Evolutionary conservation across 2,797 vertebrate genomes (phyloP), one percentile per base, ranked within the genome.

Genomic region (Salarias fasciatus): DNA sequence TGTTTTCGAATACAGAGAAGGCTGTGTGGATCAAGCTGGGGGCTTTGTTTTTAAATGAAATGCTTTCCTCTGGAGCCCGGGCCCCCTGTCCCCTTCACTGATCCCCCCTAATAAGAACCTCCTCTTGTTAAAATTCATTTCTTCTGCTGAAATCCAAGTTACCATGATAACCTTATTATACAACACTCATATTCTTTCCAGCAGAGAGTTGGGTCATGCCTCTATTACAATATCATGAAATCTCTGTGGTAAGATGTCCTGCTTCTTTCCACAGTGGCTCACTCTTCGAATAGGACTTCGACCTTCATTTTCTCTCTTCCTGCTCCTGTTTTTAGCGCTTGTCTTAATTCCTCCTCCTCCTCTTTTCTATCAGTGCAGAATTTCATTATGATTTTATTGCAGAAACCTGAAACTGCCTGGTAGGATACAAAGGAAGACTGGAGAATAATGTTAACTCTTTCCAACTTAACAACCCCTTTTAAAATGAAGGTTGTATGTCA

Each of bases 291-390:
- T 53, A 46, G 50, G 76, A 87, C 85, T 69, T 57, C 80, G 77
- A 75, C 65, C 79, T 58, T 88, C 48, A 70, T 87, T 80, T 77
- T 80, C 61, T 71, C 46, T 77, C 62, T 72, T 71, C 64, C 71
- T 74, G 54, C 63, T 57, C 56, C 65, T 75, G 59, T 63, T 77
- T 78, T 76, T 55, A 57, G 53, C 13, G 55, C 58, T 33, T 29
- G 11, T 66, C 68, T 55, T 60, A 42, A 59, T 60, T 71, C 31
- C 57, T 71, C 31, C 46, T 14, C 62, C 28, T 6, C 36, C 11
- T 63, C 42, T 38, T 24, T 24, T 8, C 30, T 67, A 57, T 54
- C 49, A 40, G 47, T 13, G 59, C 55, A 67, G 75, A 70, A 65
- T 72, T 79, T 80, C 28, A 80, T 79, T 81, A 60, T 2, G 15